Percentiles rank a stretch among this genome's conserved stretches.
Conservation (phyloP, 2,113 vertebrate species). For the Carollia perspicillata region DNA sequence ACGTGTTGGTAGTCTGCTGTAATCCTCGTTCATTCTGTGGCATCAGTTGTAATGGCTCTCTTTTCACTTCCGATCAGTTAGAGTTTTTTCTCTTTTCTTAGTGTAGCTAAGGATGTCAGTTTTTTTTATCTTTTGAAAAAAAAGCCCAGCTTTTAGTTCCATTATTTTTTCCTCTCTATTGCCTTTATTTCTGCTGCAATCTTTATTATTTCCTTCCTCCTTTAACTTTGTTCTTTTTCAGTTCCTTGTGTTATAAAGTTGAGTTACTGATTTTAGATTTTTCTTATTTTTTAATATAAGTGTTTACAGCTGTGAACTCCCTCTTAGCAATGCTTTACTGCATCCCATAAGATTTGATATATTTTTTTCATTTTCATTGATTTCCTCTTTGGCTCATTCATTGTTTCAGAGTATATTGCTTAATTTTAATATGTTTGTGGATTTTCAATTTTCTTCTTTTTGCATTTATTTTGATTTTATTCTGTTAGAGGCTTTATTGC, state of each 20-base stretch:
- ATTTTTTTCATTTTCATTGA: neutral
- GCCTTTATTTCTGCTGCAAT: neutral
- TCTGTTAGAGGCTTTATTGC: neutral
- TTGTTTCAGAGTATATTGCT: neutral
- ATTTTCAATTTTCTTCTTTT: neutral
- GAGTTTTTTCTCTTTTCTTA: neutral
- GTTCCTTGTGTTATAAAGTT: neutral
- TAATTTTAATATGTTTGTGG: constrained; percentile 10
- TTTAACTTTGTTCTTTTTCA: neutral
- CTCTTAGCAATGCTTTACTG: neutral
- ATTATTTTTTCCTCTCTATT: neutral
- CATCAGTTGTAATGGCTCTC: neutral
- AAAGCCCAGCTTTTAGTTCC: neutral
- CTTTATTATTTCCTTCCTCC: neutral
- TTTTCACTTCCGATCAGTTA: neutral
- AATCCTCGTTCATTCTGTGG: neutral
- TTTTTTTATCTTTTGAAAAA: neutral
- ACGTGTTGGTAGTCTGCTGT: neutral
- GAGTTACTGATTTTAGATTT: neutral
- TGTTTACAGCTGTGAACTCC: neutral
- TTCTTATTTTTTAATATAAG: neutral
- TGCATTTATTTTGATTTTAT: neutral
- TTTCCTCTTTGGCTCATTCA: neutral
- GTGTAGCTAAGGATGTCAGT: neutral
- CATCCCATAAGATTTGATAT: neutral